Evolutionary conservation across 2,797 vertebrate genomes (phyloP).

Genomic region (Pipistrellus nathusii): DNA sequence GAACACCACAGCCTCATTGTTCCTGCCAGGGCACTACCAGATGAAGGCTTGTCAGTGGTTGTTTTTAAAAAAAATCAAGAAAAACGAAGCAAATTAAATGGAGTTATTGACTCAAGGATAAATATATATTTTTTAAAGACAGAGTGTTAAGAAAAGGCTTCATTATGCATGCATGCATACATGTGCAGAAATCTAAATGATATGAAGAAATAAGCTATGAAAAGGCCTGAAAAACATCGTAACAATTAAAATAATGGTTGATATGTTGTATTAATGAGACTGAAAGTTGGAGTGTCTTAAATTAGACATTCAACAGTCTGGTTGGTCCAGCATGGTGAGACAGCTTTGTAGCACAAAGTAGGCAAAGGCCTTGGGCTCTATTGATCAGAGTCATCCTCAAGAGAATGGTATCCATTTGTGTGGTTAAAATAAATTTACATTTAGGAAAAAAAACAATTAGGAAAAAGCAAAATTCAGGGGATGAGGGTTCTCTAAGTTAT

Average conservation of each 20-base stretch:
- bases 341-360: neutral
- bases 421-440: neutral
- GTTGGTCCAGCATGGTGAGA: neutral
- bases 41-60: neutral
- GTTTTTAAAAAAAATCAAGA: neutral
- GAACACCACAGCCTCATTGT: neutral
- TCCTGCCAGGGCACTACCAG: neutral
- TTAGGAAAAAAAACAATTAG: neutral
- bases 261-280: neutral
- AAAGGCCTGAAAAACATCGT: neutral
- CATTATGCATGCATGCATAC: neutral
- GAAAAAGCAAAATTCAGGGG: neutral
- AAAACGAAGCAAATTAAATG: neutral
- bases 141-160: neutral
- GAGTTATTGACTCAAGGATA: neutral
- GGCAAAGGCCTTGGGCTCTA: neutral
- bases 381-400: neutral
- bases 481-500: neutral
- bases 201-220: neutral
- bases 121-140: neutral
- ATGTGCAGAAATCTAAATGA: neutral
- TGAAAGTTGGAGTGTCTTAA: neutral
- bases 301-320: neutral
- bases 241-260: neutral
- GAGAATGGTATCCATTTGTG: neutral